phyloP scores from a whole-genome alignment of 2,797 vertebrate species.

The Cossypha polioptera region DNA sequence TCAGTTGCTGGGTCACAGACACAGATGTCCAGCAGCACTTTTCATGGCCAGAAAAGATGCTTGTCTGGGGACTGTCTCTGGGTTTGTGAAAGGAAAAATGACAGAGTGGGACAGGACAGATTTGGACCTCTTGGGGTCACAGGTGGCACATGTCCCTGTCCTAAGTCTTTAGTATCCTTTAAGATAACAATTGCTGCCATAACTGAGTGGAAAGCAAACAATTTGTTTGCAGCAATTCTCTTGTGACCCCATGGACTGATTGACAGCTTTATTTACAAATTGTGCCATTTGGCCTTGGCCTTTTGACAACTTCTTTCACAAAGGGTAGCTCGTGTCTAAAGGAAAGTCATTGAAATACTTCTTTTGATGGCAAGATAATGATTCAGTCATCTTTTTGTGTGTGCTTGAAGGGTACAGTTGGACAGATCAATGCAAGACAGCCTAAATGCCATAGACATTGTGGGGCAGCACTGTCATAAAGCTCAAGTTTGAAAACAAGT shows the following conservation, averaged over 20 bases:
- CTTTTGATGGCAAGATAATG: constrained; percentile 38
- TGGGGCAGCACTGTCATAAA: background rate
- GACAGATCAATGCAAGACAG: constrained; percentile 12
- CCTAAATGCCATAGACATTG: background rate
- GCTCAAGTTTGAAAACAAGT: background rate
- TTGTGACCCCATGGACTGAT: background rate
- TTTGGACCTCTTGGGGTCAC: background rate
- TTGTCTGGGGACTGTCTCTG: background rate
- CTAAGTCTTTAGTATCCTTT: background rate
- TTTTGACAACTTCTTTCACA: constrained; percentile 38
- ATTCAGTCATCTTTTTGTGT: constrained; percentile 10
- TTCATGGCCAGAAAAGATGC: background rate
- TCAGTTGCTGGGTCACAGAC: background rate
- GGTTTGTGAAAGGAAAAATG: background rate
- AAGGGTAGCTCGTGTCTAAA: constrained; percentile 12
- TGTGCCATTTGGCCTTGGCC: constrained; percentile 36
- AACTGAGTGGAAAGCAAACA: background rate
- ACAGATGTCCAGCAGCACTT: background rate
- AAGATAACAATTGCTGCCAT: background rate
- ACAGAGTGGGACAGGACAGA: background rate
- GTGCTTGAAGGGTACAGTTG: background rate
- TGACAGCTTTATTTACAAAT: constrained; percentile 49
- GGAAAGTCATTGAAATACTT: constrained; percentile 28
- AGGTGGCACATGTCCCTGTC: background rate
- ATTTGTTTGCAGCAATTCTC: background rate